A percentile compares a stretch with the other conserved stretches of the same genome.
Conservation (phyloP, 2,797 vertebrate genomes). For the Anguilla anguilla region DNA sequence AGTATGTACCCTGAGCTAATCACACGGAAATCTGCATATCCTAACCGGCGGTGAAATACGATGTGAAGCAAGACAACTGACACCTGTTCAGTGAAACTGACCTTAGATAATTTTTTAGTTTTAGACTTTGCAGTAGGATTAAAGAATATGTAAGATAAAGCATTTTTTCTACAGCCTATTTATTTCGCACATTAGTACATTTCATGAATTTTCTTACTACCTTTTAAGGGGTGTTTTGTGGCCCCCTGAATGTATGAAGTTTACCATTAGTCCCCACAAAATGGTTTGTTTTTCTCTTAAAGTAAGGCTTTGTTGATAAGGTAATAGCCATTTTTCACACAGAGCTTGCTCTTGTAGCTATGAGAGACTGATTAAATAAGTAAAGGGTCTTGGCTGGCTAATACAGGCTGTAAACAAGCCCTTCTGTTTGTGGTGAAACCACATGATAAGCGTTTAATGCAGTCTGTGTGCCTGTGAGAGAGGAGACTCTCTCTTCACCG, state of each 20-base stretch:
- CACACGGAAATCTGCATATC: background rate
- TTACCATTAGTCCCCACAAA: background rate
- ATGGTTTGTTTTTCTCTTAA: background rate
- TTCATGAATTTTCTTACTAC: background rate
- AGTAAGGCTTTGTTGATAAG: background rate
- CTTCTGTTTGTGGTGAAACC: background rate
- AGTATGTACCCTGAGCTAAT: background rate
- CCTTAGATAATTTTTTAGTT: background rate
- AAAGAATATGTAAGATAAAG: background rate
- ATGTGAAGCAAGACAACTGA: background rate
- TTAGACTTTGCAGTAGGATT: background rate
- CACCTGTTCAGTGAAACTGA: background rate
- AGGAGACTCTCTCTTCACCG: background rate
- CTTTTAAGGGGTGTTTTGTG: background rate
- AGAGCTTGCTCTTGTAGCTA: background rate
- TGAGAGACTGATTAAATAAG: background rate
- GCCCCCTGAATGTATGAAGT: background rate
- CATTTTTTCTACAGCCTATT: too few species aligned
- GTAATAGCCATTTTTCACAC: background rate
- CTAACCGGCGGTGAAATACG: background rate
- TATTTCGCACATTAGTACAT: background rate
- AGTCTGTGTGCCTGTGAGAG: background rate
- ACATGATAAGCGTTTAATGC: slow-evolving; percentile 23
- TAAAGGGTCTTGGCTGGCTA: background rate
- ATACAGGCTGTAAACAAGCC: background rate